Base-by-base conservation (phyloP, 2,113 vertebrate genomes). In the Antechinus stuartii region DNA sequence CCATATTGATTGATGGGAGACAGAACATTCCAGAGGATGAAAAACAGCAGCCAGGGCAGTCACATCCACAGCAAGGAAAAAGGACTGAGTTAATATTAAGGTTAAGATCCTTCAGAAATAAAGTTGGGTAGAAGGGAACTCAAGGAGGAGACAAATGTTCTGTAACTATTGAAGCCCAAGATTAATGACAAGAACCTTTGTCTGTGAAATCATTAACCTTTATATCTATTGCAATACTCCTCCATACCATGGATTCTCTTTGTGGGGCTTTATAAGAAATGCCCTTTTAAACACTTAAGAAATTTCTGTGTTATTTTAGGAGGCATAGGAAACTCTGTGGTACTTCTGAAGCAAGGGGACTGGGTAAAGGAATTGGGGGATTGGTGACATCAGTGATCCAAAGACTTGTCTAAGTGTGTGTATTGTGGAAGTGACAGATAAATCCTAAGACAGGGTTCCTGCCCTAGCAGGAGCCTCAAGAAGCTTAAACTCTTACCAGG, bases 161-260 rank as follows among this genome's bases (percentile, higher is more conserved):
- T 42, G 68, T 42, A 84, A 84, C 68, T 42, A 84, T 84, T 84
- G 68, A 84, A 84, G 68, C 42, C 19, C 68, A 42, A 84, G 68
- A 84, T 84, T 84, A 84, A 84, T 84, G 68, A 84, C 68, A 84
- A 84, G 68, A 84, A 84, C 68, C n/a, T 84, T 84, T 84, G 68
- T 84, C 68, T 84, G 68, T 84, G 68, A 84, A 84, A 84, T 84
- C 68, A 84, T 84, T 84, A 84, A 84, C 68, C 68, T 84, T 84
- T 84, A 84, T n/a, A 84, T 84, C 68, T 42, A 42, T 84, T 84
- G 68, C n/a, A 84, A 84, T 84, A 42, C 68, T 84, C 68, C 68
- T 84, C 68, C 68, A 84, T 84, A 84, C 68, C n/a, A 84, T 84
- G 22, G n/a, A 84, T 42, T 76, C 35, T 2, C n/a, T 84, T 42